A percentile compares a stretch with the other conserved stretches of the same genome.
These are phyloP conservation scores for Periophthalmodon schlosseri DNA, from an alignment of 2,113 vertebrate genomes.

Conservation along the genomic window DNA sequence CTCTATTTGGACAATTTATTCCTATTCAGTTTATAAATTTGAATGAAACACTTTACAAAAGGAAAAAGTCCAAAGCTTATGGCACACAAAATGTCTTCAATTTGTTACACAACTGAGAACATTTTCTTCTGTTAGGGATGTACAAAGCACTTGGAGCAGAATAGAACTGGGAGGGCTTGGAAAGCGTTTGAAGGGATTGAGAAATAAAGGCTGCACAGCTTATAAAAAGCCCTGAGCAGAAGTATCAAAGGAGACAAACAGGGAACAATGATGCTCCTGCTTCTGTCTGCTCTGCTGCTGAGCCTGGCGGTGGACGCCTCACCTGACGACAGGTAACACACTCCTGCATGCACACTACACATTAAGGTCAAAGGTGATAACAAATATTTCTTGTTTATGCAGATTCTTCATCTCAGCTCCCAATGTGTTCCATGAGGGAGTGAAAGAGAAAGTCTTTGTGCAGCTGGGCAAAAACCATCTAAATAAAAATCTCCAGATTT, in stretches of 20 bases:
- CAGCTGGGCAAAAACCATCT: conserved; percentile 51
- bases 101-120: not conserved
- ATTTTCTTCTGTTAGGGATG: not conserved
- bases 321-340: not conserved
- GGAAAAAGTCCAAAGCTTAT: not conserved
- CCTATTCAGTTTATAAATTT: not conserved
- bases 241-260: conserved; percentile 23
- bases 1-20: no score
- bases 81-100: not conserved
- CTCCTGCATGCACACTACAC: not conserved
- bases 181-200: conserved; percentile 27
- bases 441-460: conserved; percentile 70
- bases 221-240: conserved; percentile 17
- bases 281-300: conserved; percentile 36
- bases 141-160: not conserved
- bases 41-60: not conserved
- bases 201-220: conserved; percentile 42
- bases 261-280: conserved; percentile 43
- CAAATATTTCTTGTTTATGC: not conserved
- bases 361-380: not conserved
- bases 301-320: conserved; percentile 19
- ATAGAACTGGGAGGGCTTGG: conserved; percentile 21
- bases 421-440: conserved; percentile 72
- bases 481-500: conserved; percentile 34
- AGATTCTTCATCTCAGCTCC: conserved; percentile 79